Percentiles rank a stretch among this genome's conserved stretches.
phyloP scores from a whole-genome alignment of 2,888 invertebrate genomes.

The Latheticus oryzae region DNA sequence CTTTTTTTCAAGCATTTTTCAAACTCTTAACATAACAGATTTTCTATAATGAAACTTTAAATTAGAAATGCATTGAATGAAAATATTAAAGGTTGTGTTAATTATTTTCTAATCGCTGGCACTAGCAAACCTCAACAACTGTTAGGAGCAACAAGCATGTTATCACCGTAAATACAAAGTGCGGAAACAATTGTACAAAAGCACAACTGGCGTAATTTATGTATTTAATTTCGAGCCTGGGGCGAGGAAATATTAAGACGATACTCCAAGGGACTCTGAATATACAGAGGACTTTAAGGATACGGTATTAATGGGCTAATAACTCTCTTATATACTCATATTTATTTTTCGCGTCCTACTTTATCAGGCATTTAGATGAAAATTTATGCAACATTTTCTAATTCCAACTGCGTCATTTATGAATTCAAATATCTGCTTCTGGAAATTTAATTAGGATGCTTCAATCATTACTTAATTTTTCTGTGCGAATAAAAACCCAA shows the following conservation, averaged over 20 bases:
- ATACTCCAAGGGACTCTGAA: conserved; percentile 20
- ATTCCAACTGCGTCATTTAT: conserved; percentile 9
- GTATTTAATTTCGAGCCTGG: conserved; percentile 28
- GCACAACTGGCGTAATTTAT: conserved; percentile 37
- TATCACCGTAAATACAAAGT: conserved; percentile 32
- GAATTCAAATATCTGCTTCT: conserved; percentile 34
- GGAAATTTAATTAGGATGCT: conserved; percentile 45
- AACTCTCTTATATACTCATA: conserved; percentile 19
- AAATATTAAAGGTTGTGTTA: too few relatives aligned
- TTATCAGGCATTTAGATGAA: conserved; percentile 6
- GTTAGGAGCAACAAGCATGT: conserved; percentile 24
- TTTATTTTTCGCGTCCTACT: conserved; percentile 6
- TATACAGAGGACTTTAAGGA: conserved; percentile 17
- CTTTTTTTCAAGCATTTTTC: too few relatives aligned
- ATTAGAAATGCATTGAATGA: too few relatives aligned
- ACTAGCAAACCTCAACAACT: conserved; percentile 22
- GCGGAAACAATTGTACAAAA: conserved; percentile 28
- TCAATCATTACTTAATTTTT: conserved; percentile 37
- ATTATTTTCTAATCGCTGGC: conserved; percentile 8
- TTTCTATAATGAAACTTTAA: too few relatives aligned
- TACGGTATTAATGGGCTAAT: conserved; percentile 20
- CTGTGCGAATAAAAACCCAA: conserved; percentile 39
- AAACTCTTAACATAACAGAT: too few relatives aligned
- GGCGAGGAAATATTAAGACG: conserved; percentile 33
- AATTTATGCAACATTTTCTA: conserved; percentile 8